Evolutionary conservation across 2,888 invertebrate species (phyloP).

Genomic region (Augiades crinisus): DNA sequence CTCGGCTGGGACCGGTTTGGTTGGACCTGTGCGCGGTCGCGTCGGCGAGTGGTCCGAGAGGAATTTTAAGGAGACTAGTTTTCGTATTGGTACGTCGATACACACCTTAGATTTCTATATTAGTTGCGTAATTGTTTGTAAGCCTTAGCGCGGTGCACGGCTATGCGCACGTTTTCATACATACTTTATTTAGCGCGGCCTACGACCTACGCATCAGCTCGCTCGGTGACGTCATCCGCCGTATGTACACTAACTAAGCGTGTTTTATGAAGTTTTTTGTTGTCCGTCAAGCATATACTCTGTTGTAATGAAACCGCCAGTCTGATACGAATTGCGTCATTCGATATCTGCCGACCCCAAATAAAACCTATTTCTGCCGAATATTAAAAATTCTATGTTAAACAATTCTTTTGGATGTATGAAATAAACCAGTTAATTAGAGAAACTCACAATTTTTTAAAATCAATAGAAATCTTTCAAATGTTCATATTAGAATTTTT

Average conservation of each 20-base stretch:
- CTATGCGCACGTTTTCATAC: constrained; percentile 34
- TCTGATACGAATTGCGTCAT: constrained; percentile 8
- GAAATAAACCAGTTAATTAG: no score
- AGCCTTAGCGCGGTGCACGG: constrained; percentile 28
- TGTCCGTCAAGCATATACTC: background rate
- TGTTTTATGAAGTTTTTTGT: constrained; percentile 20
- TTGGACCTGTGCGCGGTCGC: constrained; percentile 60
- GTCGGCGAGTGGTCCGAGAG: constrained; percentile 39
- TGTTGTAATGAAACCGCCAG: background rate
- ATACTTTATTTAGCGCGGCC: constrained; percentile 35
- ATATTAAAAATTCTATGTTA: no score
- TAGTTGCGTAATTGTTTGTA: constrained; percentile 60
- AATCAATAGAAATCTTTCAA: no score
- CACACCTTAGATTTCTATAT: constrained; percentile 40
- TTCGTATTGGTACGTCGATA: constrained; percentile 30
- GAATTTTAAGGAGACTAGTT: constrained; percentile 39
- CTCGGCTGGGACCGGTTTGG: constrained; percentile 62
- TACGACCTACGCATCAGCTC: constrained; percentile 35
- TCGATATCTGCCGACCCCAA: constrained; percentile 3
- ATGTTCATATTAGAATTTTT: no score
- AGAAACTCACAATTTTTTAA: no score
- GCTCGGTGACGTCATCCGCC: constrained; percentile 46
- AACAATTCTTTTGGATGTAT: no score
- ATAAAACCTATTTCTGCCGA: no score
- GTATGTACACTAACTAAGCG: constrained; percentile 25